phyloP scores from a whole-genome alignment of 2,113 vertebrate species.

The Mus musculus region GRCm39 chr1:74442501-74443000 shows the following conservation, averaged over 20 bases:
- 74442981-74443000: not conserved
- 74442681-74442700: not conserved
- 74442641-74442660: not conserved
- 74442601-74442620: not conserved
- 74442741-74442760: not conserved
- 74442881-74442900: not conserved
- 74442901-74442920: not conserved
- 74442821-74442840: not conserved
- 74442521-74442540: not conserved
- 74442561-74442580: not conserved
- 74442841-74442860: not conserved
- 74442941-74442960: not conserved
- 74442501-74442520: not conserved
- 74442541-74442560: not conserved
- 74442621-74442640: not conserved
- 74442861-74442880: not conserved
- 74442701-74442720: not conserved
- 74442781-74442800: not conserved
- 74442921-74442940: not conserved
- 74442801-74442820: not conserved
- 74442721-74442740: not conserved
- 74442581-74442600: not conserved
- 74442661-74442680: not conserved
- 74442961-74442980: not conserved
- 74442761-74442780: not conserved